Conservation (phyloP, 2,113 vertebrate species). For the Lepidothrix coronata region DNA sequence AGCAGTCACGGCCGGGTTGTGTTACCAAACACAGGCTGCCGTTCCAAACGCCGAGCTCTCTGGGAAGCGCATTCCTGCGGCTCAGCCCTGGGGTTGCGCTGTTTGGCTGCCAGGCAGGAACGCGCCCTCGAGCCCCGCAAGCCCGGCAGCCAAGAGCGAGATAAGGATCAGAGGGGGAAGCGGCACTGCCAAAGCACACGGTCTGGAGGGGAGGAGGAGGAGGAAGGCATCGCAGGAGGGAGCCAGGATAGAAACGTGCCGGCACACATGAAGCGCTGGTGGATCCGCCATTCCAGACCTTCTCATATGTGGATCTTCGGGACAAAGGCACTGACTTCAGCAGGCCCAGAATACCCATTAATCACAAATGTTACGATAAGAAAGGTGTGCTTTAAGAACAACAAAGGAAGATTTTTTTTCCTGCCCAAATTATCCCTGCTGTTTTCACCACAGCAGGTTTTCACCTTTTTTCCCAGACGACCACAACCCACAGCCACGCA, state of each 20-base stretch:
- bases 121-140: accelerated
- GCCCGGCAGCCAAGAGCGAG: background rate
- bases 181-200: background rate
- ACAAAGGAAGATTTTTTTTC: background rate
- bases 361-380: background rate
- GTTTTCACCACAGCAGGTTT: background rate
- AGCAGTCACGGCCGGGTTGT: background rate
- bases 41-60: background rate
- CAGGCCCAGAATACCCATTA: background rate
- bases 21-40: background rate
- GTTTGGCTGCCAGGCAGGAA: background rate
- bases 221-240: background rate
- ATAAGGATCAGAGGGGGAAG: background rate
- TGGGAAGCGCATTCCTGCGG: background rate
- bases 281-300: background rate
- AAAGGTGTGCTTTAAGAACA: background rate
- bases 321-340: background rate
- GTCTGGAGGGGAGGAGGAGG: background rate
- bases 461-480: background rate
- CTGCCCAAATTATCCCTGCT: background rate
- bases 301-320: accelerated
- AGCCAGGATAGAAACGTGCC: background rate
- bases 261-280: accelerated
- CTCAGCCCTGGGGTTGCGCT: background rate
- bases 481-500: background rate